A percentile compares a stretch with the other conserved stretches of the same genome.
Evolutionary conservation across 2,888 invertebrate species (phyloP).

Genomic region (Gisinianus flammeolus): DNA sequence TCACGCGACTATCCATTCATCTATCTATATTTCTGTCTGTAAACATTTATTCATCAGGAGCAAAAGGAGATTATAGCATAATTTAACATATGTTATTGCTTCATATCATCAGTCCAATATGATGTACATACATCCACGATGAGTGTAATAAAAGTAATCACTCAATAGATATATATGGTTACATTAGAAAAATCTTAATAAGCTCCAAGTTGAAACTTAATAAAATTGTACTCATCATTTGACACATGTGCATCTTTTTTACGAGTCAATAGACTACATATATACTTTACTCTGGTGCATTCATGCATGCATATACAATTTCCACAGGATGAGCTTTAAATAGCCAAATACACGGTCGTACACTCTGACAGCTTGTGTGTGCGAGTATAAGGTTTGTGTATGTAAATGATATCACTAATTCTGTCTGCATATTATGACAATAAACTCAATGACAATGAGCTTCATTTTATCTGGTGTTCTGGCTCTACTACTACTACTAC

Average conservation of each 20-base stretch:
- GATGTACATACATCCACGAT: background rate
- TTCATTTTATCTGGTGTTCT: no score
- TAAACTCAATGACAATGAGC: background rate
- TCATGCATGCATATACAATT: background rate
- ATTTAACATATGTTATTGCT: no score
- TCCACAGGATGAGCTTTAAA: no score
- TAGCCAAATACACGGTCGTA: no score
- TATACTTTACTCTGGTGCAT: background rate
- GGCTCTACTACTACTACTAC: no score
- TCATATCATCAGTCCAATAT: background rate
- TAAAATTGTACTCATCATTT: background rate
- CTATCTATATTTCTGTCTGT: background rate
- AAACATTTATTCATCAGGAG: background rate
- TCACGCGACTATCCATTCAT: background rate
- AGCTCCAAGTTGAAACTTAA: background rate
- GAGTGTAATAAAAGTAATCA: background rate
- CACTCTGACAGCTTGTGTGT: no score
- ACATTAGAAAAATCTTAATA: background rate
- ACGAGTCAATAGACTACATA: background rate
- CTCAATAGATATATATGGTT: background rate
- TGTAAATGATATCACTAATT: background rate
- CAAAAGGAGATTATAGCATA: background rate
- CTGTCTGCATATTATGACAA: background rate
- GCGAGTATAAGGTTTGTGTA: no score
- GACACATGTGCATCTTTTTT: background rate